These are phyloP conservation scores for Aporophyla lueneburgensis DNA, from an alignment of 2,888 invertebrate species.

Conservation along the genomic window DNA sequence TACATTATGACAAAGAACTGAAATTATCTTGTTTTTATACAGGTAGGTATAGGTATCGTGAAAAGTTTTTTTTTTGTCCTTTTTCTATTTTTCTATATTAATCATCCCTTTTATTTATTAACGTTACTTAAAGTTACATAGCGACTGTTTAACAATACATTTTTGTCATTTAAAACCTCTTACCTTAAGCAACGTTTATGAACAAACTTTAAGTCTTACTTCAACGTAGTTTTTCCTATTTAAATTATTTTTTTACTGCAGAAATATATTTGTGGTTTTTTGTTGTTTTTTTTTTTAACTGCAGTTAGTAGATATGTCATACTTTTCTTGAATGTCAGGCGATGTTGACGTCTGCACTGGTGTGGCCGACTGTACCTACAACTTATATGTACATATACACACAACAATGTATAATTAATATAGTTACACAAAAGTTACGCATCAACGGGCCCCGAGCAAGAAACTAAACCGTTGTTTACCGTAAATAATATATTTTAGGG, in stretches of 20 bases:
- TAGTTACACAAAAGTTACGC: constrained; percentile 69
- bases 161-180: too few species aligned
- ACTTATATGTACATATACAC: constrained; percentile 39
- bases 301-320: background rate
- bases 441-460: constrained; percentile 62
- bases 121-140: too few species aligned
- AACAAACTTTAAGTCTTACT: background rate
- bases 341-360: constrained; percentile 5
- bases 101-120: too few species aligned
- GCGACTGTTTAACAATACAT: too few species aligned
- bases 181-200: too few species aligned
- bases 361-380: constrained; percentile 55
- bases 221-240: constrained; percentile 10
- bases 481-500: constrained; percentile 62
- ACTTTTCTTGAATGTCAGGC: constrained; percentile 11
- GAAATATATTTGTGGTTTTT: too few species aligned
- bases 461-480: constrained; percentile 53
- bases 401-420: constrained; percentile 70
- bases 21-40: constrained; percentile 3
- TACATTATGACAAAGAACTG: background rate
- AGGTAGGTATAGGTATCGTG: background rate
- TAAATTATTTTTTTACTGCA: background rate
- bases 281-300: background rate
- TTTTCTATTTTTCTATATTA: background rate
- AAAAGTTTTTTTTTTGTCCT: background rate